Evolutionary conservation across 2,797 vertebrate genomes (phyloP).

Genomic region (Cetoscarus ocellatus): DNA sequence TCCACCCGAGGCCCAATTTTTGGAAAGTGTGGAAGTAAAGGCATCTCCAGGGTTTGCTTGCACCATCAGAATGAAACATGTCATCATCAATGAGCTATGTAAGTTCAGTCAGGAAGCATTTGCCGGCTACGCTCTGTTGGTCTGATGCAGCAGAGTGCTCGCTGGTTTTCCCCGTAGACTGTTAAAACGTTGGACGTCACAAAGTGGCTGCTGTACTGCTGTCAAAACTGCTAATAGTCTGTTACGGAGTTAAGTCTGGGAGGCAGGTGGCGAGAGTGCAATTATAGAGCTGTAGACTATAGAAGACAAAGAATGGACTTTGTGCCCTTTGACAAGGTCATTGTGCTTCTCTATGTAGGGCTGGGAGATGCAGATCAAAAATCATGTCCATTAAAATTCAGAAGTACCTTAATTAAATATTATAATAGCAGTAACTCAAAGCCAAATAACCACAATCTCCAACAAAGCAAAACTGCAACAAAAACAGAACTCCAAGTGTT

Average conservation of each 20-base stretch:
- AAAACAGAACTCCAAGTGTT: no score
- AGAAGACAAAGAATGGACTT: constrained; percentile 5
- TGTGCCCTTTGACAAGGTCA: constrained; percentile 3
- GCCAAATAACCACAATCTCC: no score
- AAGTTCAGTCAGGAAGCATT: constrained; percentile 41
- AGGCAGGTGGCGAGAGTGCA: constrained; percentile 7
- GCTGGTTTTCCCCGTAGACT: constrained; percentile 27
- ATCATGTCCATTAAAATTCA: no score
- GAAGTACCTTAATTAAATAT: no score
- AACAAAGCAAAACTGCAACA: no score
- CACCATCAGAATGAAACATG: constrained; percentile 51
- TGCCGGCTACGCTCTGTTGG: constrained; percentile 11
- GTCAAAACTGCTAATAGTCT: constrained; percentile 44
- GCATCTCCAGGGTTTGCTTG: constrained; percentile 29
- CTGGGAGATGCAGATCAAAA: no score
- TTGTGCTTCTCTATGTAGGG: not conserved
- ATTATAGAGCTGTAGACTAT: constrained; percentile 10
- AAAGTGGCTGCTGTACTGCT: constrained; percentile 31
- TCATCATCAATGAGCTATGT: constrained; percentile 33
- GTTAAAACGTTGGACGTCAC: constrained; percentile 22
- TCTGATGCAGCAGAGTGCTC: constrained; percentile 43
- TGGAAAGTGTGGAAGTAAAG: constrained; percentile 16
- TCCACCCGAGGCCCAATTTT: constrained; percentile 23
- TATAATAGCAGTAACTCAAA: no score
- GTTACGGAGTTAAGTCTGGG: constrained; percentile 1